phyloP scores from a whole-genome alignment of 2,888 invertebrate species.

The Nemotelus pantherinus region DNA sequence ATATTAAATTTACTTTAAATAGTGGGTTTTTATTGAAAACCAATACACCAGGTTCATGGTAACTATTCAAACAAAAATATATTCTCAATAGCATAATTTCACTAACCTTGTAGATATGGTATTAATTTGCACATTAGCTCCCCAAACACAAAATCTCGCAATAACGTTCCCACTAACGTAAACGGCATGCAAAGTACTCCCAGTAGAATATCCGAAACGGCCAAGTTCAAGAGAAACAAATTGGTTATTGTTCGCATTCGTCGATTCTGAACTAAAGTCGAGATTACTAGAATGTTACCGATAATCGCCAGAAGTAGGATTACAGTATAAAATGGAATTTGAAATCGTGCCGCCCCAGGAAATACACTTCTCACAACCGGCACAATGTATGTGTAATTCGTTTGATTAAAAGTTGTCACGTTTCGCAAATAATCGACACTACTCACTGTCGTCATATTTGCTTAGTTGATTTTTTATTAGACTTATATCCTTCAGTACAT shows the following conservation, averaged over 20 bases:
- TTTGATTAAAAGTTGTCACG: no score
- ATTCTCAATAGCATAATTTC: background rate
- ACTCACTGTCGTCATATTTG: no score
- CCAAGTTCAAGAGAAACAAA: conserved; percentile 78
- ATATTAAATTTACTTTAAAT: no score
- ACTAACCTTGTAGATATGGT: conserved; percentile 78
- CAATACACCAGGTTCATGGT: no score
- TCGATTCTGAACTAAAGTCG: conserved; percentile 78
- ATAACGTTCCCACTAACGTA: conserved; percentile 74
- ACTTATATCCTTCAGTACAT: no score
- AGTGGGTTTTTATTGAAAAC: no score
- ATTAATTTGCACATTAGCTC: conserved; percentile 77
- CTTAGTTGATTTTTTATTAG: no score
- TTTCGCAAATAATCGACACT: no score
- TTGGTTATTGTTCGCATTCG: conserved; percentile 84
- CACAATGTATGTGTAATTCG: conserved; percentile 6
- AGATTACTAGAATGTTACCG: conserved; percentile 83
- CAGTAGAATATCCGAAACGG: conserved; percentile 75
- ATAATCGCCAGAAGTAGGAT: conserved; percentile 82
- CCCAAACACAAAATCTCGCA: conserved; percentile 78
- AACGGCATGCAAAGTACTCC: conserved; percentile 83
- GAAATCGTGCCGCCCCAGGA: conserved; percentile 48
- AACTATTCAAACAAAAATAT: no score
- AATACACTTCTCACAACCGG: background rate
- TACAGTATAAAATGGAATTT: conserved; percentile 72